These are phyloP conservation scores for Enoplosus armatus DNA, from an alignment of 2,797 vertebrate genomes.

Conservation along the genomic window DNA sequence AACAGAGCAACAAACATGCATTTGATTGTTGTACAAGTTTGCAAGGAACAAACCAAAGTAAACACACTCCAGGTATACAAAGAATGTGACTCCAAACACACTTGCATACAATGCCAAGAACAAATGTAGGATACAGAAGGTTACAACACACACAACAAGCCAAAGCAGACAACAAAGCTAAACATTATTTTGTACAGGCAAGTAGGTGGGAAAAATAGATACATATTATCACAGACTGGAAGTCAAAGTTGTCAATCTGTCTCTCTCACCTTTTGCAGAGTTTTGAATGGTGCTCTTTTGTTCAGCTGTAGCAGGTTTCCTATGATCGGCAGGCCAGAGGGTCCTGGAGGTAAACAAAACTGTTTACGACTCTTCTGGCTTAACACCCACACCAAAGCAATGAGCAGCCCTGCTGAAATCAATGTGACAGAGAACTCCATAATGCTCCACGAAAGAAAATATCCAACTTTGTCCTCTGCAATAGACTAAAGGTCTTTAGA, in stretches of 20 bases:
- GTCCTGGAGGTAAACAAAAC: constrained; percentile 73
- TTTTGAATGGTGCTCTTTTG: constrained; percentile 72
- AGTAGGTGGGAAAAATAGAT: background rate
- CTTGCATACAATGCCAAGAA: background rate
- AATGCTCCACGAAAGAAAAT: background rate
- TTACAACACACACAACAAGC: background rate
- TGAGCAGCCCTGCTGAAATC: constrained; percentile 16
- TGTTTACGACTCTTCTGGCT: constrained; percentile 18
- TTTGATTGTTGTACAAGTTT: background rate
- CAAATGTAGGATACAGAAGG: background rate
- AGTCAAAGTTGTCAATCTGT: background rate
- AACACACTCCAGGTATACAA: background rate
- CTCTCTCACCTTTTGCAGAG: constrained; percentile 69
- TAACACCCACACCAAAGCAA: constrained; percentile 53
- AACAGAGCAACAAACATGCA: background rate
- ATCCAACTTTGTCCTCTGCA: background rate
- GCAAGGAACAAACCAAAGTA: background rate
- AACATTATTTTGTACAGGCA: background rate
- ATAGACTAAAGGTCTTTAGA: background rate
- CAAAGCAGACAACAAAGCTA: background rate
- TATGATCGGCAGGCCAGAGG: constrained; percentile 67
- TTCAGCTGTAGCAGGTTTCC: constrained; percentile 79
- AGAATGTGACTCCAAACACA: too few relatives aligned
- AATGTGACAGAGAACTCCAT: constrained; percentile 53
- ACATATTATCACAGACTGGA: background rate